Evolutionary conservation across 2,888 invertebrate genomes (phyloP).

Genomic region (Aspidiotus rigidus): DNA sequence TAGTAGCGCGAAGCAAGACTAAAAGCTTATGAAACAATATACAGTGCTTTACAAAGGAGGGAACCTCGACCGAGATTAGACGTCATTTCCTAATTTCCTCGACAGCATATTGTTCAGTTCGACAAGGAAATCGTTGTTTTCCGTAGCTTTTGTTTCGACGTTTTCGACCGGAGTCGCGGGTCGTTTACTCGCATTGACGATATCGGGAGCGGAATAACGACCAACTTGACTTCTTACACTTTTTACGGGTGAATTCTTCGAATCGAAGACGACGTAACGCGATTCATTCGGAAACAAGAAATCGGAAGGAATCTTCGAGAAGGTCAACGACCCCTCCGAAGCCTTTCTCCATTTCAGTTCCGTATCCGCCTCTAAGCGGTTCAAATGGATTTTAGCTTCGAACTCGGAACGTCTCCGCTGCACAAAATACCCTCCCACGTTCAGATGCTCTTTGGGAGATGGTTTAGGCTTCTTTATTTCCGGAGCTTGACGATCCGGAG

Average conservation of each 20-base stretch:
- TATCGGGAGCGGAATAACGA: too few species aligned
- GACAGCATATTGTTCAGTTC: slow-evolving; percentile 48
- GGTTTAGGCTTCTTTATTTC: too few species aligned
- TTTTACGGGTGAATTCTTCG: slow-evolving; percentile 1
- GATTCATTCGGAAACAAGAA: slow-evolving; percentile 21
- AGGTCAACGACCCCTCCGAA: slow-evolving; percentile 26
- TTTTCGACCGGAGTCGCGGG: neutral
- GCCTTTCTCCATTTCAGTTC: neutral
- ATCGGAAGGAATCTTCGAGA: slow-evolving; percentile 25
- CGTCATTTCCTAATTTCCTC: slow-evolving; percentile 46
- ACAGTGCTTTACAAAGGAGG: too few species aligned
- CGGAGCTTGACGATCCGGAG: too few species aligned
- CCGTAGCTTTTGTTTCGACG: neutral
- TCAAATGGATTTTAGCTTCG: slow-evolving; percentile 30
- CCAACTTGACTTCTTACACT: too few species aligned
- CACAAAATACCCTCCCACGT: neutral
- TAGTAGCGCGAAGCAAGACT: too few species aligned
- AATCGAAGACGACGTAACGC: slow-evolving; percentile 24
- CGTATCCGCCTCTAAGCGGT: neutral
- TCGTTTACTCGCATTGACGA: neutral
- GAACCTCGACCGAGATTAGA: slow-evolving; percentile 39
- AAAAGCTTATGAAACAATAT: too few species aligned
- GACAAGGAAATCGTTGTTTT: slow-evolving; percentile 44
- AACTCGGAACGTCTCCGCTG: slow-evolving; percentile 33
- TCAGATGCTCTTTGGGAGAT: too few species aligned